Base-by-base conservation (phyloP, 2,888 invertebrate genomes). In the Octonoba sinensis region DNA sequence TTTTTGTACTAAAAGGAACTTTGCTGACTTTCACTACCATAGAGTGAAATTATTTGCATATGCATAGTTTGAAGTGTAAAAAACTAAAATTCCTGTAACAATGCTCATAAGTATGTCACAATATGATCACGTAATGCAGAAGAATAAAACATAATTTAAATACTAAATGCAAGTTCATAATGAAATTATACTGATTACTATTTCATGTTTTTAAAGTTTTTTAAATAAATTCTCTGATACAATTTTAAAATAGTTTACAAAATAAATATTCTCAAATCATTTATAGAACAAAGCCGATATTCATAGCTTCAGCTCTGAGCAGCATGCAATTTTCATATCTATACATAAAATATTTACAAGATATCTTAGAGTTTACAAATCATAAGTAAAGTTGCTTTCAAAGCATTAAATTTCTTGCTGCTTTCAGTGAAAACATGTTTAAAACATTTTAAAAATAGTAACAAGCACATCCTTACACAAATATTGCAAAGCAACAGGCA, bases 1-100 rank as follows among this genome's bases (percentile, higher is more conserved):
- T 72, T 73, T 81, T 81, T 81, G 79, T 81, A 81, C 79, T 81
- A 51, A 81, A 81, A 81, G 79, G 79, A 81, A 81, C 79, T 81
- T 78, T 73, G 49, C 70, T 69, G 73, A 73, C 44, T 66, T 60
- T 62, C 62, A 62, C 62, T 46, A 46, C 8, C 36, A 36, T 36
- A 36, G 36, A 36, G 36, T 36, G 36, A 36, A 60, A 18, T 62
- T 46, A 20, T 24, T 57, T n/a, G 15, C 11, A 62, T 62, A 44
- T 62, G 36, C 62, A 62, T 18, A 44, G 44, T 36, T 36, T 36
- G 36, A 36, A 8, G 36, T 36, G 36, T 36, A 36, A 36, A 36
- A 36, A 36, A 36, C 8, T 36, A 36, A 36, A 36, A 36, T 1
- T 36, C 8, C 6, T 36, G 36, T 36, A 36, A 36, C 36, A 36